Conservation (phyloP, 2,888 invertebrate genomes). For the Acleris cristana region DNA sequence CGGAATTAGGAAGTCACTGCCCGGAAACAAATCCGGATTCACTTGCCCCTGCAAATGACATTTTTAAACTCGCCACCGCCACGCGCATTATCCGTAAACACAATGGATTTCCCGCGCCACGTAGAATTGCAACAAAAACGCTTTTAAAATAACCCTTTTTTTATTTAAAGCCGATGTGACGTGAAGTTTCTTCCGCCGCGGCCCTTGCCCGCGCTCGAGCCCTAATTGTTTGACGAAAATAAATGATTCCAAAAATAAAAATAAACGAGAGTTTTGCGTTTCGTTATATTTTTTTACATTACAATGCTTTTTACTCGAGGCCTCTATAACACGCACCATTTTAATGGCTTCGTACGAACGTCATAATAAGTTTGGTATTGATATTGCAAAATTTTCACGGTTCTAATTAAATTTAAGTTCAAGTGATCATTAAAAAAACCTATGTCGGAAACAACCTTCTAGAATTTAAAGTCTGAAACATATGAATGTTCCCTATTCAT, state of each 20-base stretch:
- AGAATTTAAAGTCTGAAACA: not conserved
- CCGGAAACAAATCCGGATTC: slow-evolving; percentile 76
- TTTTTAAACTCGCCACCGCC: slow-evolving; percentile 67
- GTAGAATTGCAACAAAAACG: slow-evolving; percentile 75
- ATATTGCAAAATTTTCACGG: too few species aligned
- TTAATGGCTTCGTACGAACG: slow-evolving; percentile 15
- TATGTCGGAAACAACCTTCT: too few species aligned
- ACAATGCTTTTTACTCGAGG: slow-evolving; percentile 56
- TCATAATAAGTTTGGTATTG: not conserved
- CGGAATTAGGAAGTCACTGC: slow-evolving; percentile 81
- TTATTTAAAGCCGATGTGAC: slow-evolving; percentile 67
- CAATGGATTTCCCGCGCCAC: slow-evolving; percentile 59
- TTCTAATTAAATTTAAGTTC: not conserved
- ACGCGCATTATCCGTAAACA: slow-evolving; percentile 58
- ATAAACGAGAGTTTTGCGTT: slow-evolving; percentile 79
- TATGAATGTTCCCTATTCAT: not conserved
- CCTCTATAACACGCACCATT: slow-evolving; percentile 53
- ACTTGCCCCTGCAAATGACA: slow-evolving; percentile 73
- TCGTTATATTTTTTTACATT: slow-evolving; percentile 72
- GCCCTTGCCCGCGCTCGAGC: slow-evolving; percentile 66
- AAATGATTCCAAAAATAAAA: slow-evolving; percentile 81
- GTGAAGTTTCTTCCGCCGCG: slow-evolving; percentile 73
- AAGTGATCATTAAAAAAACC: not conserved
- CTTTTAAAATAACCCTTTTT: slow-evolving; percentile 74
- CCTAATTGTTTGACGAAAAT: slow-evolving; percentile 82